Evolutionary conservation across 2,797 vertebrate species (phyloP), one percentile per base, ranked within the genome.

Genomic region (Kryptolebias ocellatus): DNA sequence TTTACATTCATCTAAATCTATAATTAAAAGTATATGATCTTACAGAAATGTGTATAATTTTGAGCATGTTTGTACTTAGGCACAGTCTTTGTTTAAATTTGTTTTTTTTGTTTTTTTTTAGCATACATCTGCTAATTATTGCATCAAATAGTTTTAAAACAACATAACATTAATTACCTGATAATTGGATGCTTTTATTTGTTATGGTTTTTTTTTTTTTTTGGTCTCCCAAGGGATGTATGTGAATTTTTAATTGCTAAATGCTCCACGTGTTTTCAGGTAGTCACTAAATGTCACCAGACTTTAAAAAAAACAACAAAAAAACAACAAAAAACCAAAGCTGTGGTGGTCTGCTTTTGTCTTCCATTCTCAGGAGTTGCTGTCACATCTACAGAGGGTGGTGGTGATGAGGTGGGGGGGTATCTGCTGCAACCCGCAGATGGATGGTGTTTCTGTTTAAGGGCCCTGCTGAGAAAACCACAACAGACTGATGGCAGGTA

Each of bases 381-480:
- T 67, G 64, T 84, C 69, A 67, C 70, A 70, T 70, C 31, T 70
- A 29, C 65, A 71, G n/a, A 24, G 68, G 60, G 42, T 5, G 5
- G 31, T 9, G 9, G 31, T 5, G 31, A 34, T 7, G 31, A 7
- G 31, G 31, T 34, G 31, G 57, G 51, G 62, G 18, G 47, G 34
- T 45, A 56, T 79, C 53, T 72, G 72, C 65, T 77, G 68, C 73
- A 76, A 61, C 47, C 66, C 68, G 72, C 67, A 64, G 49, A 76
- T 71, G 46, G 67, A 79, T 62, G 34, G 45, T 56, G 68, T 74
- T 84, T 74, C 67, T 78, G 67, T 76, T 80, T 24, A 68, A 64
- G 76, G 70, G 59, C 64, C 82, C 68, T 47, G 51, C 44, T 78
- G 58, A 78, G 78, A 83, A 85, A 87, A 85, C 83, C 83, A 86